phyloP scores from a whole-genome alignment of 2,888 invertebrate species.

The Ornithoptera alexandrae region DNA sequence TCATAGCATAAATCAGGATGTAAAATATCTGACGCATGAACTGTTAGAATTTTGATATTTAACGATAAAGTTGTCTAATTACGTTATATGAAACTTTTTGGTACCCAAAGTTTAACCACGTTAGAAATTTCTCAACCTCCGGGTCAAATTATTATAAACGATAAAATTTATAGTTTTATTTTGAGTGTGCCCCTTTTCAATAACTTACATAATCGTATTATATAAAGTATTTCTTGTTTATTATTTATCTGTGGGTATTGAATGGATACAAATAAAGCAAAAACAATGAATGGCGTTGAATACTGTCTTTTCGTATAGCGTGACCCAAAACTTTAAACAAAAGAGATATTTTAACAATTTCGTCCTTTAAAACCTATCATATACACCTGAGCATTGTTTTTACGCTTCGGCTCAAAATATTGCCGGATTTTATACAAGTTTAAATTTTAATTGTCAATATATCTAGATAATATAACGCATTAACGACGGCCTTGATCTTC shows the following conservation, averaged over 20 bases:
- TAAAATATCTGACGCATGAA: neutral
- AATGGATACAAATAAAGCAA: neutral
- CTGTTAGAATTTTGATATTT: neutral
- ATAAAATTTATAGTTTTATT: neutral
- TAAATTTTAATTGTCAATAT: neutral
- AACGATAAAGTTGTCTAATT: neutral
- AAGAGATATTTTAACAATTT: neutral
- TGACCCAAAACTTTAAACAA: neutral
- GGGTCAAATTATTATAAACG: neutral
- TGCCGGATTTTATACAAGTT: neutral
- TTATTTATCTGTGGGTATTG: neutral
- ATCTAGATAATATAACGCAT: neutral
- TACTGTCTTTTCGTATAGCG: neutral
- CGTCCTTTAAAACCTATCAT: neutral
- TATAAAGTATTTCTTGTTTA: no score
- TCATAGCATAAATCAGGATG: no score
- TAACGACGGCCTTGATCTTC: neutral
- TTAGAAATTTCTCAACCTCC: neutral
- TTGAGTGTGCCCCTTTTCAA: neutral
- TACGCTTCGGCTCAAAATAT: neutral
- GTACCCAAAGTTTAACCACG: neutral
- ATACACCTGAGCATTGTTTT: neutral
- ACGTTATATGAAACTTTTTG: conserved; percentile 3
- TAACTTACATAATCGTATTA: no score
- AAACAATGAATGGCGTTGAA: neutral